Evolutionary conservation across 1,140 invertebrate species (phyloP), one percentile per base, ranked within the genome.

Genomic region (Portunus trituberculatus): DNA sequence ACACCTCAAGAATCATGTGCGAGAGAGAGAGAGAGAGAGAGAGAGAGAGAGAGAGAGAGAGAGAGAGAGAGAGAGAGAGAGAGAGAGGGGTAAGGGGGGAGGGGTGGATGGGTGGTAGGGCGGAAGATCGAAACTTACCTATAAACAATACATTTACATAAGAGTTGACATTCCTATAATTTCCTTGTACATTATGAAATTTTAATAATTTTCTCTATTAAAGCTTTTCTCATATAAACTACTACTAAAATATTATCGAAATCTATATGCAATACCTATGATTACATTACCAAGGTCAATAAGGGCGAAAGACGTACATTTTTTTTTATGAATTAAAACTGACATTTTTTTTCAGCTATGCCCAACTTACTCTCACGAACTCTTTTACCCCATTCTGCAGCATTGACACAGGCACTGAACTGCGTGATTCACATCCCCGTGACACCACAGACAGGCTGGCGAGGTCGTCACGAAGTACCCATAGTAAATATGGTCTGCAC

Each of bases 11-110:
- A 28, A 82, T 20, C 1, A 8, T 25, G 76, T 25, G 76, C 16
- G 1, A 82, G 76, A 7, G 76, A 82, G 76, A 82, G 76, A 82
- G 76, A 82, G 76, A 82, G 76, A 82, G 76, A 82, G 76, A 82
- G 76, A 82, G 76, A 82, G 76, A 82, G 76, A 82, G 76, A 82
- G 76, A 82, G 76, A 82, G 76, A 82, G 76, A 82, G 76, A 82
- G 76, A 82, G 76, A 82, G 76, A 82, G 76, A 82, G 76, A 82
- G 76, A 82, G 76, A 82, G 76, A 82, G 76, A 82, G 76, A 82
- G 76, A 82, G 76, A 82, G 76, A 82, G 76, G 8, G 76, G 8
- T 1, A 82, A 8, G 8, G 76, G 8, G 76, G 7, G 76, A 28
- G 76, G 59, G 59, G 59, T 10, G 59, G 59, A 25, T 10, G 59